Evolutionary conservation across 2,113 vertebrate genomes (phyloP), one percentile per base, ranked within the genome.

Genomic region (Malurus elegans): DNA sequence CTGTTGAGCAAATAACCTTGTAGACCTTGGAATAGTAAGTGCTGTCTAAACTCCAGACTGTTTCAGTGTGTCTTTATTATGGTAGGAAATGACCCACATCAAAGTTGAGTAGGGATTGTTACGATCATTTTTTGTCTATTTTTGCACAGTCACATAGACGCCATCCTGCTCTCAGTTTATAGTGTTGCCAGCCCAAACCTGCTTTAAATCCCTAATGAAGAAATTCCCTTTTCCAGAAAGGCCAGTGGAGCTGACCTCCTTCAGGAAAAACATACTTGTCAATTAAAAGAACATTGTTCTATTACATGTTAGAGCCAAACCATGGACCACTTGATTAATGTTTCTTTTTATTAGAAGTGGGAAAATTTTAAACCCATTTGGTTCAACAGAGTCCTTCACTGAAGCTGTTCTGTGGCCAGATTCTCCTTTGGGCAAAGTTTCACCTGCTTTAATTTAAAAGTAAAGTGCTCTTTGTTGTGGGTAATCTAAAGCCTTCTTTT

Each of bases 221-320:
- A 34, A 67, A 66, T 91, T 76, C 32, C 32, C 13, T 79, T 42
- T 91, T 89, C 32, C 50, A 61, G 78, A 70, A 95, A 92, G 66
- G 66, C 78, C 80, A 79, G 45, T 23, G 48, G n/a, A 19, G n/a
- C 54, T 87, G 75, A 65, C 53, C 32, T 75, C 24, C 40, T 69
- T 76, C 78, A 82, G 93, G 54, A 90, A 86, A 85, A 95, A 34
- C 48, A 82, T 26, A 62, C 45, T 94, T 69, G 24, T 85, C 95
- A 91, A 69, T 91, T 91, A 85, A 91, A 92, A 82, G 84, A 95
- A 61, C 48, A 42, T 18, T 58, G 70, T n/a, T 87, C 38, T 57
- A 79, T 12, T 69, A 2, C 38, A 48, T 85, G 82, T 53, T n/a
- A 79, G 45, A 89, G 45, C 36, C 58, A 89, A 91, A 34, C 32